A percentile compares a stretch with the other conserved stretches of the same genome.
These are phyloP conservation scores for Exaiptasia diaphana DNA, from an alignment of 64 coral and sea anemone genomes.

Conservation along the genomic window DNA sequence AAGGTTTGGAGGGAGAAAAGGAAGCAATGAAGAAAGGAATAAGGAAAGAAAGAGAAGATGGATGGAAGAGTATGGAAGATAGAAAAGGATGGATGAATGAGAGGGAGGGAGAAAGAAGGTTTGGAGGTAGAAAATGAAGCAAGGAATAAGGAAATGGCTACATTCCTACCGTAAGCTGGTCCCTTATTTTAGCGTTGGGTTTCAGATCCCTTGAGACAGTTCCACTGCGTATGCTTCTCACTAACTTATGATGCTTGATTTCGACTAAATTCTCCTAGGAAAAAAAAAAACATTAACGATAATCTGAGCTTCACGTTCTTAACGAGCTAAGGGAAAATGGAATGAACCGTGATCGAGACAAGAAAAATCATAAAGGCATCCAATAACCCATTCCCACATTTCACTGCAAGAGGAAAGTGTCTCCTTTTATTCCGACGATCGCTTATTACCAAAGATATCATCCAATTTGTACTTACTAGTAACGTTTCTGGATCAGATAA, in stretches of 20 bases:
- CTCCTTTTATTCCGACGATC: no score
- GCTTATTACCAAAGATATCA: no score
- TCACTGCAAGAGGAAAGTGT: no score
- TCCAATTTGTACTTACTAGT: slow-evolving; percentile 29
- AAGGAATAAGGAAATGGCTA: background rate
- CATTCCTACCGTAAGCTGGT: slow-evolving; percentile 84
- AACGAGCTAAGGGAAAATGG: background rate
- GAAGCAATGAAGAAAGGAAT: background rate
- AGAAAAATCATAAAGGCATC: no score
- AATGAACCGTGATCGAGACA: background rate
- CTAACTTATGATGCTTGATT: slow-evolving; percentile 92
- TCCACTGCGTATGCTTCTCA: slow-evolving; percentile 88
- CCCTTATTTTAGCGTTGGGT: slow-evolving; percentile 91
- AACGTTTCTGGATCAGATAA: slow-evolving; percentile 90
- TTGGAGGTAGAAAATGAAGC: background rate
- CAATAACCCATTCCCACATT: no score
- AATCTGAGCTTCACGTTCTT: background rate
- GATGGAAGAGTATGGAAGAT: background rate
- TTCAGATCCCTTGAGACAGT: slow-evolving; percentile 95
- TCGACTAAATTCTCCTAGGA: slow-evolving; percentile 94
- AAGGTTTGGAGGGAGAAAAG: background rate
- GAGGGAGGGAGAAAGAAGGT: background rate
- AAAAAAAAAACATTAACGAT: slow-evolving; percentile 13
- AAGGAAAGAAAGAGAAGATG: background rate
- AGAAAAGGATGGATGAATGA: background rate